phyloP scores from a whole-genome alignment of 2,888 invertebrate species.

The Cephus nigrinus region DNA sequence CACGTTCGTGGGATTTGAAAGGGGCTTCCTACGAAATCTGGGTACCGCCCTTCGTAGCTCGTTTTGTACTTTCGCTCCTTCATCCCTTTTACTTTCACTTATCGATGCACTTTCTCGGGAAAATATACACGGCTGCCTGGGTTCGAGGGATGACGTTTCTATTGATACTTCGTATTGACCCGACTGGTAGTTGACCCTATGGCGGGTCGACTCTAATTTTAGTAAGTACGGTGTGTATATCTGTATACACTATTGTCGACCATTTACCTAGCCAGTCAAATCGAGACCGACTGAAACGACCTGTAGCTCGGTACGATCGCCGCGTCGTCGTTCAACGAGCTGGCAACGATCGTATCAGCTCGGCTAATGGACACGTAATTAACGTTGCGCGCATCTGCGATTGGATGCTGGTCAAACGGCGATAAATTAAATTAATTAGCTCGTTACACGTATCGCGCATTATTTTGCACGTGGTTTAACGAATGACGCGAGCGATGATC shows the following conservation, averaged over 20 bases:
- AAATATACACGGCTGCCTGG: not conserved
- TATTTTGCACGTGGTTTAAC: conserved; percentile 6
- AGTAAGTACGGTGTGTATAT: not conserved
- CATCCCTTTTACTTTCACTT: not conserved
- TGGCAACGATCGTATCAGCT: conserved; percentile 48
- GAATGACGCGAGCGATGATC: not conserved
- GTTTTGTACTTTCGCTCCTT: not conserved
- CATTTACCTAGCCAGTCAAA: not conserved
- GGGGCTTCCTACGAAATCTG: conserved; percentile 29
- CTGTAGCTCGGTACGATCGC: not conserved
- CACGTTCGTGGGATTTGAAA: conserved; percentile 37
- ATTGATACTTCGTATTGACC: not conserved
- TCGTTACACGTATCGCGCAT: conserved; percentile 46
- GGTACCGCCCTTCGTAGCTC: not conserved
- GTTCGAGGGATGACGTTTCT: not conserved
- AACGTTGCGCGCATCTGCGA: conserved; percentile 57
- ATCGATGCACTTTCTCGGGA: not conserved
- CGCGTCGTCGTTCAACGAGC: not conserved
- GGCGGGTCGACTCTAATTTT: not conserved
- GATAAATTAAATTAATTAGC: conserved; percentile 62
- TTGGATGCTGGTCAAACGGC: conserved; percentile 54
- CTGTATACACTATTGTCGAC: not conserved
- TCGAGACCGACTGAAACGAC: not conserved
- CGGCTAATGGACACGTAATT: conserved; percentile 55
- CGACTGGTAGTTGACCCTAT: not conserved